Conservation (phyloP, 2,113 vertebrate species). For the Takifugu bimaculatus region DNA sequence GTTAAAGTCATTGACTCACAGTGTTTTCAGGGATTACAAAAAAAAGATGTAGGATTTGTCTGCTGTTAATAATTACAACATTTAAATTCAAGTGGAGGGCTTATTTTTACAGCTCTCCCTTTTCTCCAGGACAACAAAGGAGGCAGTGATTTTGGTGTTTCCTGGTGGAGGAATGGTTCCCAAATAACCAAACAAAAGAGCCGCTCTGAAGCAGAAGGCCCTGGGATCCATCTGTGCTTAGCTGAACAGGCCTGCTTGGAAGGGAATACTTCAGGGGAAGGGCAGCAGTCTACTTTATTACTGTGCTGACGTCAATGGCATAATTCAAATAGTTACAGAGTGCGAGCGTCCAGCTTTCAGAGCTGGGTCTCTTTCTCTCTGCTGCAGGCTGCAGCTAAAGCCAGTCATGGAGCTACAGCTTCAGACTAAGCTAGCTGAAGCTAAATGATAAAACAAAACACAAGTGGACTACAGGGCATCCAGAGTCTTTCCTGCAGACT, state of each 20-base stretch:
- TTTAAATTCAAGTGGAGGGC: too few relatives aligned
- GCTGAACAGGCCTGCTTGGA: constrained; percentile 89
- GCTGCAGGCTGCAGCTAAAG: constrained; percentile 74
- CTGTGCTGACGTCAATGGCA: constrained; percentile 99
- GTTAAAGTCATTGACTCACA: constrained; percentile 9
- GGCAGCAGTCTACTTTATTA: constrained; percentile 96
- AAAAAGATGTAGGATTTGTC: constrained; percentile 3
- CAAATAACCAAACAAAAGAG: constrained; percentile 68
- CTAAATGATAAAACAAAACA: constrained; percentile 1
- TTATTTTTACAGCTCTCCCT: constrained; percentile 6
- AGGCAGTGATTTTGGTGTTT: neutral
- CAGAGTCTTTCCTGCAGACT: too few relatives aligned
- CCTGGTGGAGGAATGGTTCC: constrained; percentile 37
- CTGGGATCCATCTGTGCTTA: constrained; percentile 71
- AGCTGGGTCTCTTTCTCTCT: constrained; percentile 64
- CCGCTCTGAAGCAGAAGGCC: constrained; percentile 65
- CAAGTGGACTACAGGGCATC: neutral
- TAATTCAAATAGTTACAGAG: constrained; percentile 99
- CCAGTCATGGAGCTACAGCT: constrained; percentile 67
- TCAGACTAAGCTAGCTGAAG: neutral
- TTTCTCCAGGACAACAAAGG: constrained; percentile 25
- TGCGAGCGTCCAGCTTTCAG: constrained; percentile 88
- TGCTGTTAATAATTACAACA: constrained; percentile 1
- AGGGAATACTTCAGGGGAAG: constrained; percentile 85
- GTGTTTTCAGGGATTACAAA: neutral